These are phyloP conservation scores for Mandrillus leucophaeus DNA, from an alignment of 2,113 vertebrate genomes.

Conservation along the genomic window DNA sequence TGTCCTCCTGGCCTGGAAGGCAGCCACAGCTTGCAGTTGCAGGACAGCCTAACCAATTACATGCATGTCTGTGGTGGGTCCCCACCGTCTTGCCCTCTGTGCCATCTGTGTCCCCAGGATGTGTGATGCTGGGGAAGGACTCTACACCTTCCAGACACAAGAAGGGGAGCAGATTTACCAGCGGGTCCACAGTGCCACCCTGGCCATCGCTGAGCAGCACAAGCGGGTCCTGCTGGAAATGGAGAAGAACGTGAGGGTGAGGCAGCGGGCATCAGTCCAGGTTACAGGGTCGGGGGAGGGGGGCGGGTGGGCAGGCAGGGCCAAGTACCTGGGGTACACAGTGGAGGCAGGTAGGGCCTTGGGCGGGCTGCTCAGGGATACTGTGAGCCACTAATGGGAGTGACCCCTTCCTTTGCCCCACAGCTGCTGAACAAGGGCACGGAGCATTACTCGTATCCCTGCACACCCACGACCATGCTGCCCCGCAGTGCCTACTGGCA, in stretches of 20 bases:
- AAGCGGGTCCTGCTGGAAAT: slow-evolving; percentile 95
- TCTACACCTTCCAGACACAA: slow-evolving; percentile 98
- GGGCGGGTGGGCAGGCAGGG: background rate
- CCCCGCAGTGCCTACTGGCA: slow-evolving; percentile 98
- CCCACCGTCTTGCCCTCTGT: background rate
- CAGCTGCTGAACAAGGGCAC: slow-evolving; percentile 93
- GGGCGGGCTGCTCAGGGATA: background rate
- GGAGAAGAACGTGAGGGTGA: slow-evolving; percentile 95
- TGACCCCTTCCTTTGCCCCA: background rate
- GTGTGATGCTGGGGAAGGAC: slow-evolving; percentile 96
- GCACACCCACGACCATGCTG: slow-evolving; percentile 94
- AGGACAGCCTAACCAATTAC: background rate
- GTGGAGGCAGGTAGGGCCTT: background rate
- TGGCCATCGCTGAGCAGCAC: slow-evolving; percentile 97
- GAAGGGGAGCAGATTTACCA: slow-evolving; percentile 98
- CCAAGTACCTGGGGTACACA: accelerated
- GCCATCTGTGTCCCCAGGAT: slow-evolving; percentile 84
- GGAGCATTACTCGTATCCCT: slow-evolving; percentile 92
- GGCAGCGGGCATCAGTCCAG: background rate
- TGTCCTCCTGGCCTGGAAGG: background rate
- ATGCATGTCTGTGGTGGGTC: accelerated
- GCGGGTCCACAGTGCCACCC: slow-evolving; percentile 94
- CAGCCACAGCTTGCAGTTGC: background rate
- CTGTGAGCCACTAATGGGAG: background rate
- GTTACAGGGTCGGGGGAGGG: background rate